Percentiles rank a stretch among this genome's conserved stretches.
These are phyloP conservation scores for Reticulitermes lucifugus DNA, from an alignment of 2,888 invertebrate genomes.

Conservation along the genomic window DNA sequence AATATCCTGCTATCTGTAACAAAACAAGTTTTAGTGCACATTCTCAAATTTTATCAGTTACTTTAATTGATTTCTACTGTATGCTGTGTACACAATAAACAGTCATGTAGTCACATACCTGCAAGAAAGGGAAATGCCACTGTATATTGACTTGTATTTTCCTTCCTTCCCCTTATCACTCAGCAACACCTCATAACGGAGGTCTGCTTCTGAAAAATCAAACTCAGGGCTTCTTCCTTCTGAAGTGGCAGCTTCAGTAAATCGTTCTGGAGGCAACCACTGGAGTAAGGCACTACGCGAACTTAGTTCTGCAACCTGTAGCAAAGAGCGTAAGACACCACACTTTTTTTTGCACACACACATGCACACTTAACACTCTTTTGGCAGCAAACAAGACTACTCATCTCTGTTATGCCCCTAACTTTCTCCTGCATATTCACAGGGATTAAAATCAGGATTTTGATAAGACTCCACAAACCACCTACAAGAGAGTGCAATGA, in stretches of 20 bases:
- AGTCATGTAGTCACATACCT: constrained; percentile 61
- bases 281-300: constrained; percentile 87
- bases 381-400: no score
- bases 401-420: no score
- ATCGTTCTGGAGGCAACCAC: constrained; percentile 76
- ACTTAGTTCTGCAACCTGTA: constrained; percentile 84
- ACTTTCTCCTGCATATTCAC: no score
- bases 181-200: constrained; percentile 84
- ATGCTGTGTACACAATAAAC: no score
- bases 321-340: background rate
- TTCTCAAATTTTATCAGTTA: no score
- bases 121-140: constrained; percentile 78
- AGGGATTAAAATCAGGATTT: no score
- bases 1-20: no score
- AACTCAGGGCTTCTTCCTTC: constrained; percentile 67
- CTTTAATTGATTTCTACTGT: no score
- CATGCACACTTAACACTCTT: no score
- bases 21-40: no score
- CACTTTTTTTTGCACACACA: background rate
- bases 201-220: constrained; percentile 71
- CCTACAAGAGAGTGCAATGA: no score
- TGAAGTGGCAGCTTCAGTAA: constrained; percentile 63
- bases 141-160: constrained; percentile 87
- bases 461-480: no score
- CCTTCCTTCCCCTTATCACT: constrained; percentile 83